Evolutionary conservation across 2,797 vertebrate genomes (phyloP).

Genomic region (Ptychadena robeensis): DNA sequence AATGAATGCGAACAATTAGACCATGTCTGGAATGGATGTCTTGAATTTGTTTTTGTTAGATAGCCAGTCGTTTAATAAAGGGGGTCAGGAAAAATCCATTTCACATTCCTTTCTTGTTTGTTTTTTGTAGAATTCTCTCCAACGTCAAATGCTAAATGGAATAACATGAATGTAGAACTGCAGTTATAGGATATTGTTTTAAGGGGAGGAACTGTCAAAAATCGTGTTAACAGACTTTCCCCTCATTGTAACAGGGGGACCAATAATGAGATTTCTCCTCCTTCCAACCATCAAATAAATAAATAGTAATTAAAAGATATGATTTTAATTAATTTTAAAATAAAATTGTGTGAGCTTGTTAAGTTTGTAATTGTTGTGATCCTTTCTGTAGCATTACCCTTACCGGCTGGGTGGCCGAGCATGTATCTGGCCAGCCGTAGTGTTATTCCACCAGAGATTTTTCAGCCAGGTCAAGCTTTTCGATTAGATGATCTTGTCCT

Average conservation of each 20-base stretch:
- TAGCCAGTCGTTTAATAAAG: constrained; percentile 3
- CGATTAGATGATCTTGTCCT: no score
- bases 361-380: no score
- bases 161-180: neutral
- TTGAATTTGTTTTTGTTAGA: constrained; percentile 39
- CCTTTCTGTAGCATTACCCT: no score
- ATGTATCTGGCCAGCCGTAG: no score
- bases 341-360: no score
- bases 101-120: constrained; percentile 11
- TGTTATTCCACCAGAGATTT: no score
- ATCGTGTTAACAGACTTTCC: neutral
- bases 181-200: neutral
- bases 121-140: neutral
- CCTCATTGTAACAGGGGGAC: neutral
- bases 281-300: neutral
- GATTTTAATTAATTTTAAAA: no score
- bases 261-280: neutral
- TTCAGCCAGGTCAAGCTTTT: no score
- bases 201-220: neutral
- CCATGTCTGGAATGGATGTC: constrained; percentile 5
- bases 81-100: neutral
- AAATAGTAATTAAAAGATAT: no score
- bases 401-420: no score
- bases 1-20: constrained; percentile 52
- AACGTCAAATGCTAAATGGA: neutral